Conservation (phyloP, 2,797 vertebrate genomes). For the Salarias fasciatus region DNA sequence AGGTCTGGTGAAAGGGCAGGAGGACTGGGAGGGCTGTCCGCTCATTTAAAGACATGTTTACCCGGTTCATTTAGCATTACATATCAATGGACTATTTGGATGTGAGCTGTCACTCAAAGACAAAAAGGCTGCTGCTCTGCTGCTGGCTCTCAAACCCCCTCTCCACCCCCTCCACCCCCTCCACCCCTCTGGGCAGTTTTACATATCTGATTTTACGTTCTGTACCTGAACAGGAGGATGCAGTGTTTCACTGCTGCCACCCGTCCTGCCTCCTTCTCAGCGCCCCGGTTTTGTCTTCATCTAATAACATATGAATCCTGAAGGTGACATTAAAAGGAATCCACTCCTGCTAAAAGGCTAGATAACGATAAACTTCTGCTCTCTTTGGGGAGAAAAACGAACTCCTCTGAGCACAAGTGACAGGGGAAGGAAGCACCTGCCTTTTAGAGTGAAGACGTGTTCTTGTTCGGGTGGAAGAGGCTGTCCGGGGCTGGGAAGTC, state of each 20-base stretch:
- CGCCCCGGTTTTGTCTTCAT: conserved; percentile 60
- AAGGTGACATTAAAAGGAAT: conserved; percentile 75
- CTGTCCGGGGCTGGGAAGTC: conserved; percentile 18
- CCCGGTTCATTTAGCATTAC: conserved; percentile 83
- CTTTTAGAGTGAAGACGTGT: conserved; percentile 51
- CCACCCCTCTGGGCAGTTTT: conserved; percentile 1
- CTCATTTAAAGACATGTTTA: conserved; percentile 85
- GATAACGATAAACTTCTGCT: conserved; percentile 29
- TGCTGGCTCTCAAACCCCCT: conserved; percentile 3
- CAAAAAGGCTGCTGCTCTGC: conserved; percentile 25
- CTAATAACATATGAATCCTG: conserved; percentile 64
- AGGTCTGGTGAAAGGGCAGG: conserved; percentile 44
- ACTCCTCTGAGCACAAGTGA: conserved; percentile 47
- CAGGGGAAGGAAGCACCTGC: conserved; percentile 38
- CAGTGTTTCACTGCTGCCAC: neutral
- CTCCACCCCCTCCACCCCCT: conserved; percentile 14
- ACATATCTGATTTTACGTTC: conserved; percentile 21
- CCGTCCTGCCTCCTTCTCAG: conserved; percentile 4
- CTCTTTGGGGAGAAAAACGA: conserved; percentile 8
- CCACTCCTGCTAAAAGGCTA: conserved; percentile 60
- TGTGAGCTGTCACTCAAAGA: conserved; percentile 71
- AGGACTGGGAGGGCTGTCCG: conserved; percentile 41
- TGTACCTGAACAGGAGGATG: too few species aligned
- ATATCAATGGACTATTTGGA: conserved; percentile 72
- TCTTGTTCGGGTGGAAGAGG: conserved; percentile 37